Conservation (phyloP, 2,113 vertebrate genomes). For the Osmerus eperlanus region DNA sequence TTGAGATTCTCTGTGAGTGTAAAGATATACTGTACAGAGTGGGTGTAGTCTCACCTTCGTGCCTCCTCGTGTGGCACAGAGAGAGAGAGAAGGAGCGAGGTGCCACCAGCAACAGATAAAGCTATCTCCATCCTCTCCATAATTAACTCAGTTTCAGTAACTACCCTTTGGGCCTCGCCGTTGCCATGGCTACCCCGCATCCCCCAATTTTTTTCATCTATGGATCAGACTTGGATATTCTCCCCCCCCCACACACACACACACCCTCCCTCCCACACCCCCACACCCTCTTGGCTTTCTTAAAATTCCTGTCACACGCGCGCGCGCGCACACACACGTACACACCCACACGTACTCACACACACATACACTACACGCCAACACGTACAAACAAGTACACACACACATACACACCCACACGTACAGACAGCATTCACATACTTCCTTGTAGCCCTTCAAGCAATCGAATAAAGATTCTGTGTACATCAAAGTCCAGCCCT, state of each 20-base stretch:
- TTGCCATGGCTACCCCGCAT: slow-evolving; percentile 48
- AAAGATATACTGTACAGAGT: no score
- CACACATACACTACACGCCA: slow-evolving; percentile 9
- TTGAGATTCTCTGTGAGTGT: no score
- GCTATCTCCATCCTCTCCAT: slow-evolving; percentile 41
- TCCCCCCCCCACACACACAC: slow-evolving; percentile 14
- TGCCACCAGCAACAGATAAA: slow-evolving; percentile 42
- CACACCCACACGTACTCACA: slow-evolving; percentile 1
- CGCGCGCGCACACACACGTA: neutral
- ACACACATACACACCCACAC: slow-evolving; percentile 9
- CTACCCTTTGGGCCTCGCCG: slow-evolving; percentile 50
- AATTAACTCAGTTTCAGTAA: slow-evolving; percentile 58
- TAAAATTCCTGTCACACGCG: slow-evolving; percentile 32
- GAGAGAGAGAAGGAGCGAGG: slow-evolving; percentile 5
- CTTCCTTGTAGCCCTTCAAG: slow-evolving; percentile 6
- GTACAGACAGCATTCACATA: neutral
- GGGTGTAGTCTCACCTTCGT: neutral
- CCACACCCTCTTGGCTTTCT: neutral
- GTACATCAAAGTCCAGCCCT: slow-evolving; percentile 16
- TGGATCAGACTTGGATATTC: slow-evolving; percentile 37
- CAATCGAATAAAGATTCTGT: slow-evolving; percentile 16
- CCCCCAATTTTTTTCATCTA: slow-evolving; percentile 32
- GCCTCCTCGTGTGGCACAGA: slow-evolving; percentile 1
- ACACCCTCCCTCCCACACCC: neutral
- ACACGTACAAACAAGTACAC: slow-evolving; percentile 15